Base-by-base conservation (phyloP, 1,140 invertebrate genomes). In the Maconellicoccus hirsutus region DNA sequence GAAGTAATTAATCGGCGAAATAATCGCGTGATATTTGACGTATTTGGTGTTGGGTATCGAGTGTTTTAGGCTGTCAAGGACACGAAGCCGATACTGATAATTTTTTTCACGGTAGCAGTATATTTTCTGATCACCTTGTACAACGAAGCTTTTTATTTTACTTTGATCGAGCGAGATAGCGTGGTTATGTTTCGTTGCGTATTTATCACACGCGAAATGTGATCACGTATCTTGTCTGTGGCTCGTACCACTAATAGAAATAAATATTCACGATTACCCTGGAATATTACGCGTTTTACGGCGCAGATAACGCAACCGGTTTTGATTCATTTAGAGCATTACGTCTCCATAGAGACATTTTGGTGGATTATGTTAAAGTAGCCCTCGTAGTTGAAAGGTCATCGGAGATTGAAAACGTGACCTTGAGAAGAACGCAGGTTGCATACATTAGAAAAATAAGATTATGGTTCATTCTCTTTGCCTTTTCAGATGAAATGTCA, bases 211-310 rank as follows among this genome's bases (percentile, higher is more conserved):
- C 61, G 61, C 61, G 61, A 66, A 66, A 66, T 66, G 61, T 66
- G 61, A 66, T 66, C 61, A 66, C 61, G 61, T 66, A 12, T 66
- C 16, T 66, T 16, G 22, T 66, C 22, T 26, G 61, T 8, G 21
- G 61, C 61, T 66, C 19, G 61, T 66, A 66, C n/a, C 22, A 66
- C 61, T 66, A 66, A 66, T 66, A 26, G 61, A 66, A 66, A 66
- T 66, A 66, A 66, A 66, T 66, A 66, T 66, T 66, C 61, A 66
- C 21, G 61, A 66, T 66, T 66, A 25, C 61, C 3, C 10, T 25
- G 22, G 25, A 66, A 66, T 66, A 66, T 66, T 66, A 66, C 21
- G 22, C 22, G 6, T 66, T 66, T 66, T 66, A 22, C 61, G 25
- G 25, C 25, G 21, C 42, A 14, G 42, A 19, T 52, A 52, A 52